phyloP scores from a whole-genome alignment of 2,888 invertebrate species.

The Seira sanloemensis region DNA sequence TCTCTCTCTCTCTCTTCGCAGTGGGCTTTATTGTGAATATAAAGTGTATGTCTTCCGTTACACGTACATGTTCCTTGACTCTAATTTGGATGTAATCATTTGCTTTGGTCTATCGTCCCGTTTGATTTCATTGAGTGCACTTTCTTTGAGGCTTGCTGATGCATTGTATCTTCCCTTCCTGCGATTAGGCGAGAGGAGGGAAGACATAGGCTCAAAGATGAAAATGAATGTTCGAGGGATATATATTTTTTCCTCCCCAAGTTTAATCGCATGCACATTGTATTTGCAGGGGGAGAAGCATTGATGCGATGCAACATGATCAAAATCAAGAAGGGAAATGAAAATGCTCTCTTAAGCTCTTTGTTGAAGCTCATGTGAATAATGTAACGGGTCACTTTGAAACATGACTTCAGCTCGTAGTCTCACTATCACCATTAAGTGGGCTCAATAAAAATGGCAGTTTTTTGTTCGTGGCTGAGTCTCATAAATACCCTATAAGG shows the following conservation, averaged over 20 bases:
- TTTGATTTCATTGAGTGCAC: background rate
- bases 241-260: background rate
- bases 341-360: background rate
- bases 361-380: constrained; percentile 18
- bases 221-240: background rate
- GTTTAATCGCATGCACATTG: constrained; percentile 7
- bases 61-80: background rate
- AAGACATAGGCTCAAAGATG: background rate
- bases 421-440: too few relatives aligned
- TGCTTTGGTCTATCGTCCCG: background rate
- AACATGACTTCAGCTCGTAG: background rate
- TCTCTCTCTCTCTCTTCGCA: background rate
- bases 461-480: too few relatives aligned
- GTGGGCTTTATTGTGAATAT: background rate
- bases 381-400: constrained; percentile 29
- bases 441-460: too few relatives aligned
- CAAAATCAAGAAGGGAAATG: constrained; percentile 8
- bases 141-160: background rate
- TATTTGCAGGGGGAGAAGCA: background rate
- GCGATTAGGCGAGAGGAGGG: background rate
- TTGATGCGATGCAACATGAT: constrained; percentile 11
- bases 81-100: background rate
- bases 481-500: too few relatives aligned
- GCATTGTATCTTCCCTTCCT: background rate
- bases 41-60: background rate